These are phyloP conservation scores for Cerceris ruficornis DNA, from an alignment of 2,888 invertebrate genomes.

Conservation along the genomic window DNA sequence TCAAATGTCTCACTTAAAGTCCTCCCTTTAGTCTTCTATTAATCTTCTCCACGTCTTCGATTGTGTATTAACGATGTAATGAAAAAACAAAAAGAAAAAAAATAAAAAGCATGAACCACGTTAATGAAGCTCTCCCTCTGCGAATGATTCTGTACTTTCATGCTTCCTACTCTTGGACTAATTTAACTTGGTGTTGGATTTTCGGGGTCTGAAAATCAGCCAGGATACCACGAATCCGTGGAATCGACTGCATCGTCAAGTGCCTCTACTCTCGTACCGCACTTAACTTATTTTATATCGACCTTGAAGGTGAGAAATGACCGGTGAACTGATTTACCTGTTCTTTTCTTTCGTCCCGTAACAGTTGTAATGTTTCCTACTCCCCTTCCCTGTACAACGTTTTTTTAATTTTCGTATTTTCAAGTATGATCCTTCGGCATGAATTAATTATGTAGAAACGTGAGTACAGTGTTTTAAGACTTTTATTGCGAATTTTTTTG, in stretches of 20 bases:
- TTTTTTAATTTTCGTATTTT: too few species aligned
- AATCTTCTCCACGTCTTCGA: background rate
- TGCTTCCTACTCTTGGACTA: conserved; percentile 53
- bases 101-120: background rate
- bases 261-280: conserved; percentile 84
- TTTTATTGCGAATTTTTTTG: too few species aligned
- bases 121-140: background rate
- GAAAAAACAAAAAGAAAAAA: background rate
- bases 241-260: conserved; percentile 77
- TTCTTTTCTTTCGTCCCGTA: background rate
- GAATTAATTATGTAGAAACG: too few species aligned
- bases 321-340: conserved; percentile 11
- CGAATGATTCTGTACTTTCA: conserved; percentile 43
- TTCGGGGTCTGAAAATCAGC: conserved; percentile 66
- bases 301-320: conserved; percentile 88
- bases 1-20: background rate
- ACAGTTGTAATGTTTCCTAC: background rate
- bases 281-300: conserved; percentile 87
- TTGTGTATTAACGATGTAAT: background rate
- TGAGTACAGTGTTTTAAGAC: too few species aligned
- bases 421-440: too few species aligned
- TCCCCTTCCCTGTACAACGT: too few species aligned
- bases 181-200: conserved; percentile 45
- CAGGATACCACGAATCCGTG: conserved; percentile 78
- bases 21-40: background rate